Percentiles rank a stretch among this genome's conserved stretches.
phyloP scores from a whole-genome alignment of 1,140 invertebrate genomes.

The Drosophila busckii region DNA sequence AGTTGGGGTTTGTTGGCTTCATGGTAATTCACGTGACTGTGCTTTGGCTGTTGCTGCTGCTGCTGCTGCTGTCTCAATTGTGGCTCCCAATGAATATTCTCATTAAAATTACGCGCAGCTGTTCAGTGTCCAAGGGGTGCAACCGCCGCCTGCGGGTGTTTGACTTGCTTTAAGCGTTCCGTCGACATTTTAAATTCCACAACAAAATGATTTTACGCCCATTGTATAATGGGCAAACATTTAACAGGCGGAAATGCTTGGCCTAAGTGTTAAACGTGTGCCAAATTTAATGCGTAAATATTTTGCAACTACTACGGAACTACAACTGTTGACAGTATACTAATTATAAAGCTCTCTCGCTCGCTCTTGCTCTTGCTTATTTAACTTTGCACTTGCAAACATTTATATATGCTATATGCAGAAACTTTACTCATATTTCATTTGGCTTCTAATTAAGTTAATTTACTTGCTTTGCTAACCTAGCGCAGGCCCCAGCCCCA shows the following conservation, averaged over 20 bases:
- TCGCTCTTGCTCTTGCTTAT: conserved; percentile 7
- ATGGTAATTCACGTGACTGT: conserved; percentile 28
- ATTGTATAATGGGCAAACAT: conserved; percentile 57
- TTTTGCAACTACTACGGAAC: conserved; percentile 21
- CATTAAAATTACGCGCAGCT: conserved; percentile 65
- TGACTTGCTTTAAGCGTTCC: background rate
- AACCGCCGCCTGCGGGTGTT: background rate
- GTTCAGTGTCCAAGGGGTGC: conserved; percentile 26
- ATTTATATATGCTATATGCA: conserved; percentile 51
- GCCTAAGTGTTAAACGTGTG: conserved; percentile 66
- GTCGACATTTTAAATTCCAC: conserved; percentile 45
- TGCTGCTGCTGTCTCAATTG: conserved; percentile 62
- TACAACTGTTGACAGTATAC: conserved; percentile 22
- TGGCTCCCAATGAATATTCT: conserved; percentile 64
- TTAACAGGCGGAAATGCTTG: conserved; percentile 61
- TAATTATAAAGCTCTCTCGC: background rate
- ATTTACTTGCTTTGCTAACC: too few species aligned
- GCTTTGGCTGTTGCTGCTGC: conserved; percentile 24
- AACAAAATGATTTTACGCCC: conserved; percentile 61
- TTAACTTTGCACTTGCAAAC: conserved; percentile 39
- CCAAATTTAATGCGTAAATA: conserved; percentile 47
- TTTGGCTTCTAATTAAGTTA: conserved; percentile 59
- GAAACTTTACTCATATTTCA: conserved; percentile 69
- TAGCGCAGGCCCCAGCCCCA: too few species aligned
- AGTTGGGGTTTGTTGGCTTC: background rate